Evolutionary conservation across 1,140 invertebrate species (phyloP), one percentile per base, ranked within the genome.

Genomic region (Sycobia sp.): DNA sequence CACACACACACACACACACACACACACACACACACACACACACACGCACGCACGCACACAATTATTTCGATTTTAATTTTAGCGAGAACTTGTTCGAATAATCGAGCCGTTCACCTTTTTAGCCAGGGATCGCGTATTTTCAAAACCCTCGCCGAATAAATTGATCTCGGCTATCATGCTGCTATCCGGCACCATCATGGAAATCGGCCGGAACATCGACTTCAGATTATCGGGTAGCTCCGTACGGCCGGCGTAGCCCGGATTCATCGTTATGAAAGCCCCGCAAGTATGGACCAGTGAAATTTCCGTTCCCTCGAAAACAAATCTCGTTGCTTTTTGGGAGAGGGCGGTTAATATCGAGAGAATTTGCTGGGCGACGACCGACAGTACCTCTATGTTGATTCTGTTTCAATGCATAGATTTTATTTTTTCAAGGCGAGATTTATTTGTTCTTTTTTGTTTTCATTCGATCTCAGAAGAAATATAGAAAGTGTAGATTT

Each of bases 261-360:
- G 93, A 83, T 95, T 95, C 93, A 96, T 95, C 3, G 94, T 96
- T 58, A 96, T 95, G 72, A 94, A 95, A 41, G 94, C 88, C 7
- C 91, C 93, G 72, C 91, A 92, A 53, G 91, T 91, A 9, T 80
- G 80, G 67, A 90, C 87, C 20, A 95, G 74, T 41, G 84, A 86
- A 47, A 95, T 90, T 69, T 90, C 87, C 38, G 77, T 81, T 8
- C 92, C 91, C 81, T 95, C 93, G 80, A 96, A 95, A 3, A 89
- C 67, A 75, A 96, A 91, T 79, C 74, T 84, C 69, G 75, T 87
- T 74, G 82, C 67, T 76, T 87, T 85, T 72, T 85, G 82, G n/a
- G 87, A 80, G 65, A 93, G 72, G 8, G 91, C 92, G 64, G 86
- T 79, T 53, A 92, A 78, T 47, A 93, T 87, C 0, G 87, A 89